Conservation (phyloP, 2,113 vertebrate genomes). For the Leucosticte australis region DNA sequence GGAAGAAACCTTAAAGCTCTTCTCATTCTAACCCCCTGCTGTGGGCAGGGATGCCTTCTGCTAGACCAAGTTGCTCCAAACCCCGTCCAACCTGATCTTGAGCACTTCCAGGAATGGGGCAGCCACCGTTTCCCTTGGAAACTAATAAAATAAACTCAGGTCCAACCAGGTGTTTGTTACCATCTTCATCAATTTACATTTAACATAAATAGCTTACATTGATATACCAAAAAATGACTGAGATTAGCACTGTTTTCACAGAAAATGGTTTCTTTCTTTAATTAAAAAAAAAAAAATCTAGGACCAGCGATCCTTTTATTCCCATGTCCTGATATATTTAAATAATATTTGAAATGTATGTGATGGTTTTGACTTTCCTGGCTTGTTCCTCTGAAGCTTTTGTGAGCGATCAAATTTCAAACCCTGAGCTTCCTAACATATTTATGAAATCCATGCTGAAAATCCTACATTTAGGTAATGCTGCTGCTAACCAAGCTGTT, state of each 20-base stretch:
- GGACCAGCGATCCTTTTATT: background rate
- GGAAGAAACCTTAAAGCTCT: background rate
- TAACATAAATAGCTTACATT: background rate
- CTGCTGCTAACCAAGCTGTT: background rate
- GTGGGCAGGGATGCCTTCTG: background rate
- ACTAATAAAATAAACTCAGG: background rate
- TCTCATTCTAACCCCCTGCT: background rate
- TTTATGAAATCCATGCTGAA: background rate
- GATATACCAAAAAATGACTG: background rate
- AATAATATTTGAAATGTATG: background rate
- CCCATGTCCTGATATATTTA: background rate
- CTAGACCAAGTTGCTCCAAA: background rate
- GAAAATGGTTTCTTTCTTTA: background rate
- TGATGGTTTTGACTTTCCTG: background rate
- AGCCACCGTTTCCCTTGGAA: background rate
- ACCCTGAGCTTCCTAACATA: background rate
- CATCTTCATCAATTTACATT: background rate
- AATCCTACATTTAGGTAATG: background rate
- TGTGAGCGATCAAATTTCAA: background rate
- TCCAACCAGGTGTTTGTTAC: fast-evolving
- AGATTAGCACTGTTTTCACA: background rate
- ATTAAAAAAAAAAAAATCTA: background rate
- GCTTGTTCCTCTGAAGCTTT: background rate
- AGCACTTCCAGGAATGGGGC: background rate
- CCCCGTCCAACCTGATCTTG: background rate